Conservation (phyloP, 2,113 vertebrate species). For the Tretioscincus oriximinensis region DNA sequence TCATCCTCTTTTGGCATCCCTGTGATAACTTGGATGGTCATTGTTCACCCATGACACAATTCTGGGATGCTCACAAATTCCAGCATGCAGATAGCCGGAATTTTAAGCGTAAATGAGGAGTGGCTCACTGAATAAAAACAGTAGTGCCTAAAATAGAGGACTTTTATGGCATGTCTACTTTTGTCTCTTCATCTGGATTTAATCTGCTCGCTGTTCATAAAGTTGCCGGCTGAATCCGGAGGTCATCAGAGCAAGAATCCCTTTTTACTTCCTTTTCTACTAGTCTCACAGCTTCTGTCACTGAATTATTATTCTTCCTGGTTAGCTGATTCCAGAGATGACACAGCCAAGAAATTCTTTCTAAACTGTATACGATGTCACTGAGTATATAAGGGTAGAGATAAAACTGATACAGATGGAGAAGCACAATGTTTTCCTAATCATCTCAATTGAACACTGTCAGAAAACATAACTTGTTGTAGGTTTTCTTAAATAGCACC, state of each 20-base stretch:
- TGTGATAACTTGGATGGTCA: too few species aligned
- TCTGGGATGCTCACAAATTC: too few species aligned
- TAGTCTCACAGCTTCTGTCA: neutral
- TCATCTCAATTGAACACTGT: neutral
- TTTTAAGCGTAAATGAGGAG: too few species aligned
- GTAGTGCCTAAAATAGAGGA: too few species aligned
- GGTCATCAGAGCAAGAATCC: neutral
- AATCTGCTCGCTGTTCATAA: neutral
- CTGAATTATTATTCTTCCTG: neutral
- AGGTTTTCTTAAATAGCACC: too few species aligned
- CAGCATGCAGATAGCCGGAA: too few species aligned
- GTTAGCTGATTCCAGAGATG: too few species aligned
- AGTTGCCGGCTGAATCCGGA: neutral
- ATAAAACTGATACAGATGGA: neutral
- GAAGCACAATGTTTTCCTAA: neutral
- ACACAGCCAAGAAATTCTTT: too few species aligned
- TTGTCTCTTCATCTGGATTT: neutral
- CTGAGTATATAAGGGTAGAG: neutral
- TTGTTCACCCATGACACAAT: too few species aligned
- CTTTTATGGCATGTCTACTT: too few species aligned
- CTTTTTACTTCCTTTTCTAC: neutral
- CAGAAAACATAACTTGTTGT: neutral
- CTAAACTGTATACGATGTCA: neutral
- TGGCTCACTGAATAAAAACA: too few species aligned
- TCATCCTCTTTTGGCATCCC: too few species aligned